Evolutionary conservation across 2,113 vertebrate species (phyloP).

Genomic region (Numida meleagris): DNA sequence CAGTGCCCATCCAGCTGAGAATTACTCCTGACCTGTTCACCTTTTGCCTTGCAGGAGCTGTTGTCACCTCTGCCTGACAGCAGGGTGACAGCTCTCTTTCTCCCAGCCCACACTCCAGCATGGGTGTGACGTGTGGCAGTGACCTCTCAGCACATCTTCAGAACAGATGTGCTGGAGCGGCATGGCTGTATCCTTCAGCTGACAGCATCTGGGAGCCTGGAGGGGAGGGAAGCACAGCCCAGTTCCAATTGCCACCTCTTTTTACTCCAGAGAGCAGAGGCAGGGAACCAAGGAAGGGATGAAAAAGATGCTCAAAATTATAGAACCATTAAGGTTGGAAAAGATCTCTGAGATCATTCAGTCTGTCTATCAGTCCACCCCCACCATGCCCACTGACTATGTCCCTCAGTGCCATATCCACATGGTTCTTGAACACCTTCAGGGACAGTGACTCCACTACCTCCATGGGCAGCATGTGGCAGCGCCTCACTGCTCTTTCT

Average conservation of each 20-base stretch:
- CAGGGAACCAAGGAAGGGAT: neutral
- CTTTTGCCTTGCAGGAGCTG: neutral
- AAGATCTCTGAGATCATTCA: no score
- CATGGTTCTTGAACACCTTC: no score
- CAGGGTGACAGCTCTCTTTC: rapidly evolving
- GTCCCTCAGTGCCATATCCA: no score
- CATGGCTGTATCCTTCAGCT: neutral
- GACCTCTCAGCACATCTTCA: neutral
- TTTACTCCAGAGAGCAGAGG: no score
- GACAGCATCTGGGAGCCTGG: rapidly evolving
- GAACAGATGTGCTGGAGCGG: neutral
- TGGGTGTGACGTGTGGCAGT: neutral
- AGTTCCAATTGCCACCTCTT: neutral
- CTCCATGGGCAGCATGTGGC: no score
- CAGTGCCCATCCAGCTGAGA: rapidly evolving
- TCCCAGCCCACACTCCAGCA: neutral
- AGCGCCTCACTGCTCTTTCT: no score
- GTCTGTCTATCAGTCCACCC: no score
- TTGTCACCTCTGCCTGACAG: neutral
- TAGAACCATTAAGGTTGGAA: no score
- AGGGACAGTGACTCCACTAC: no score
- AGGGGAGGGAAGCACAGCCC: neutral
- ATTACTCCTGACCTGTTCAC: neutral
- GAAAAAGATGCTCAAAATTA: neutral
- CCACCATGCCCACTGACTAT: no score